phyloP scores from a whole-genome alignment of 2,888 invertebrate genomes.

The Philaethria dido region DNA sequence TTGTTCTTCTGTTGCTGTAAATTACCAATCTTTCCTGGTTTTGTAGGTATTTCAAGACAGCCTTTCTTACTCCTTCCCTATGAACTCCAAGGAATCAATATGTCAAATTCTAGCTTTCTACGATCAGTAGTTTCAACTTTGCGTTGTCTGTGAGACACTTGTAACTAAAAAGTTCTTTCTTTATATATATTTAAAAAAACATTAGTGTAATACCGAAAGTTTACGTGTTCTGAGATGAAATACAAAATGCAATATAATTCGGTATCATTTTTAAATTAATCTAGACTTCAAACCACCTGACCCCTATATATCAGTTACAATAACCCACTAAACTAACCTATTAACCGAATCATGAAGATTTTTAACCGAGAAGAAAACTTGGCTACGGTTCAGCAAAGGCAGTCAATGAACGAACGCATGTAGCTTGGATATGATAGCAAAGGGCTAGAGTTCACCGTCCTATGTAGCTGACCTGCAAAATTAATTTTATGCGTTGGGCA shows the following conservation, averaged over 20 bases:
- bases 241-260: too few relatives aligned
- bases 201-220: too few relatives aligned
- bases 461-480: slow-evolving; percentile 25
- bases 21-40: too few relatives aligned
- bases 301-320: neutral
- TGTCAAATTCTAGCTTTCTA: too few relatives aligned
- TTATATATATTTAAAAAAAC: too few relatives aligned
- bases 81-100: too few relatives aligned
- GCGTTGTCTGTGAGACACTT: too few relatives aligned
- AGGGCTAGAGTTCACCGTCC: slow-evolving; percentile 19
- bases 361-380: slow-evolving; percentile 12
- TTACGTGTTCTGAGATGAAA: neutral
- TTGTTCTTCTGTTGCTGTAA: too few relatives aligned
- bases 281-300: neutral
- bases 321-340: neutral
- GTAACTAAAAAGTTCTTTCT: too few relatives aligned
- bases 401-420: slow-evolving; percentile 12
- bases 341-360: neutral
- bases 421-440: slow-evolving; percentile 13
- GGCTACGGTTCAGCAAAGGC: slow-evolving; percentile 15
- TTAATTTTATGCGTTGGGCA: slow-evolving; percentile 23
- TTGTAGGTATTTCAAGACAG: too few relatives aligned
- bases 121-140: too few relatives aligned
- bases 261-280: neutral
- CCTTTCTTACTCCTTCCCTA: too few relatives aligned